Percentiles rank a stretch among this genome's conserved stretches.
phyloP scores from a whole-genome alignment of 2,797 vertebrate species.

The Anisognathus igniventris region DNA sequence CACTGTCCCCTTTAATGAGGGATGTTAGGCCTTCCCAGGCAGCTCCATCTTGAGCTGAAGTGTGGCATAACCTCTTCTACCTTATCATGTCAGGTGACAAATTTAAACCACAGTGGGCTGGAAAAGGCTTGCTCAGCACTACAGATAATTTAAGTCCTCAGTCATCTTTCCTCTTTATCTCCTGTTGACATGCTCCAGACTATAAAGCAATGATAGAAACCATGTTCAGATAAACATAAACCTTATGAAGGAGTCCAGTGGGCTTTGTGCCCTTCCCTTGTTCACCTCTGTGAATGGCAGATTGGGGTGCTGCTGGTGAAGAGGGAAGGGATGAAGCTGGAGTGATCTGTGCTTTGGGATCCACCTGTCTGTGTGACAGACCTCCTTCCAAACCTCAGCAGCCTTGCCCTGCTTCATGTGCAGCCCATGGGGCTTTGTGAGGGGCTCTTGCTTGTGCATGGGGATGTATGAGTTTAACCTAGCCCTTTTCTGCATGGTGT shows the following conservation, averaged over 20 bases:
- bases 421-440: background rate
- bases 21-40: slow-evolving; percentile 24
- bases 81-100: slow-evolving; percentile 50
- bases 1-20: slow-evolving; percentile 19
- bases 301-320: background rate
- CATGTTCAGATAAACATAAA: background rate
- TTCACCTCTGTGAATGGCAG: background rate
- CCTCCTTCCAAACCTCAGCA: background rate
- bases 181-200: background rate
- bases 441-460: accelerated
- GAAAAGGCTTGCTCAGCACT: slow-evolving; percentile 28
- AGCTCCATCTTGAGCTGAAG: slow-evolving; percentile 21
- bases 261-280: background rate
- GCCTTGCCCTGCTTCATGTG: background rate
- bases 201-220: background rate
- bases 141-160: slow-evolving; percentile 25
- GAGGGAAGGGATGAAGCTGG: background rate
- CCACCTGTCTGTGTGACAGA: background rate
- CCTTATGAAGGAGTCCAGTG: background rate
- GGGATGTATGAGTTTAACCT: background rate
- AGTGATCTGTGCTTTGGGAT: background rate
- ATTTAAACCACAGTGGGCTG: slow-evolving; percentile 14
- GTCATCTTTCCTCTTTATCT: slow-evolving; percentile 39
- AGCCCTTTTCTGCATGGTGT: background rate
- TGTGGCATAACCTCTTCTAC: slow-evolving; percentile 38